Conservation (phyloP, 1,140 invertebrate genomes). For the Pectinophora gossypiella region DNA sequence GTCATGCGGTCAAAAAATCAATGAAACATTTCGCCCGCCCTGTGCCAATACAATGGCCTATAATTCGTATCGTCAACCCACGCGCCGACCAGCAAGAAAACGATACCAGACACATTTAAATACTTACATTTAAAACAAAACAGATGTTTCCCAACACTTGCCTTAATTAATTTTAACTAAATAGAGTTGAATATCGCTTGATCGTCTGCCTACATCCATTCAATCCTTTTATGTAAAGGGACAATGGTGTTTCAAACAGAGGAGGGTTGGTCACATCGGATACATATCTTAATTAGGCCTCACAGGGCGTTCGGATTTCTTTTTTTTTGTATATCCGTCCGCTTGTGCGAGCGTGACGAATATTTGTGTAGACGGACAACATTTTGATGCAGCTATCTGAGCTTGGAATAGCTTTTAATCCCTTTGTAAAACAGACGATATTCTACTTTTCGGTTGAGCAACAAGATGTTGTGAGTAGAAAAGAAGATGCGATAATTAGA, state of each 20-base stretch:
- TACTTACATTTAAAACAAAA: too few species aligned
- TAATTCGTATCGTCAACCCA: conserved; percentile 32
- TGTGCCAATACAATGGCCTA: conserved; percentile 41
- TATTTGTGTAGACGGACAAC: conserved; percentile 43
- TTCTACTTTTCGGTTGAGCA: too few species aligned
- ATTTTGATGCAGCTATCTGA: too few species aligned
- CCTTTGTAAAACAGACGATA: too few species aligned
- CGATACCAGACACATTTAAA: too few species aligned
- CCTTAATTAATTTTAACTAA: neutral
- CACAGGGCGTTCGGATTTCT: conserved; percentile 47
- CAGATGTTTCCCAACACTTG: too few species aligned
- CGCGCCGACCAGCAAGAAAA: neutral
- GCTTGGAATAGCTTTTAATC: too few species aligned
- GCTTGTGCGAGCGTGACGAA: conserved; percentile 45
- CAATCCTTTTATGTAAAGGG: conserved; percentile 19
- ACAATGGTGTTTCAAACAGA: conserved; percentile 43
- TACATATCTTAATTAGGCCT: conserved; percentile 69
- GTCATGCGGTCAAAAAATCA: neutral
- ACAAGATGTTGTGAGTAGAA: neutral
- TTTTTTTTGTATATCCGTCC: conserved; percentile 55
- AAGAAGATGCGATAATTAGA: conserved; percentile 2
- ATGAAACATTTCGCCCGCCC: conserved; percentile 11
- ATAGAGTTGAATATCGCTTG: neutral
- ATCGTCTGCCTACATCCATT: neutral
- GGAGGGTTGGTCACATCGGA: conserved; percentile 45